A percentile compares a stretch with the other conserved stretches of the same genome.
These are phyloP conservation scores for Chloroceryle aenea DNA, from an alignment of 2,113 vertebrate species.

Conservation along the genomic window DNA sequence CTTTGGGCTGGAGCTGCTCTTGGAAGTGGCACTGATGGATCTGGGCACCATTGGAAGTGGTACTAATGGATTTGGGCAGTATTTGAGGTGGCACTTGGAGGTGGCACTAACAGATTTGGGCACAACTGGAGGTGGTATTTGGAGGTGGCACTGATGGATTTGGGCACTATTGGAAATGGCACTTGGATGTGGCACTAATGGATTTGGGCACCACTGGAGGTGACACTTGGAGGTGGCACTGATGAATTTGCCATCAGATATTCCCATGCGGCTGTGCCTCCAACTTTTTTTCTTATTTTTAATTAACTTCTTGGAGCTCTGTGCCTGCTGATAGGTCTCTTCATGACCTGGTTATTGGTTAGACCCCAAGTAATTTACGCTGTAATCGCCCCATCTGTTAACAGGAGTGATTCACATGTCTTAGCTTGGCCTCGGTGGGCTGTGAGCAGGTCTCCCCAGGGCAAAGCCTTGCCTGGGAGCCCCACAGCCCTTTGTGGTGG, in stretches of 20 bases:
- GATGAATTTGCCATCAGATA: not conserved
- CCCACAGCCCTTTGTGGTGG: fast-evolving
- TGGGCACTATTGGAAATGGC: not conserved
- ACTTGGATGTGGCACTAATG: not conserved
- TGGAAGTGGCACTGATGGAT: not conserved
- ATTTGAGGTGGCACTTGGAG: not conserved
- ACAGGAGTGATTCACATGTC: not conserved
- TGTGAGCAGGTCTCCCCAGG: fast-evolving
- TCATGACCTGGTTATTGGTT: not conserved
- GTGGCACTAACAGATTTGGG: not conserved
- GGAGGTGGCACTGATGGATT: not conserved
- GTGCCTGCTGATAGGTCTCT: not conserved
- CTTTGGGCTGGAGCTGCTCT: not conserved
- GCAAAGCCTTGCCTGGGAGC: not conserved
- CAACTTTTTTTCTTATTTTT: not conserved
- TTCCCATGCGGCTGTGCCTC: not conserved
- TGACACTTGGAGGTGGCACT: not conserved
- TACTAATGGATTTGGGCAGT: not conserved
- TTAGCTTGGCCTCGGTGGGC: not conserved
- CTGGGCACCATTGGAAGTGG: not conserved
- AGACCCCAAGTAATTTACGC: not conserved
- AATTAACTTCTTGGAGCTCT: not conserved
- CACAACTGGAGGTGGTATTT: not conserved
- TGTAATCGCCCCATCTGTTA: conserved; percentile 25
- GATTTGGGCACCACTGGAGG: not conserved